These are phyloP conservation scores for Nephila pilipes DNA, from an alignment of 1,140 invertebrate species.

Conservation along the genomic window DNA sequence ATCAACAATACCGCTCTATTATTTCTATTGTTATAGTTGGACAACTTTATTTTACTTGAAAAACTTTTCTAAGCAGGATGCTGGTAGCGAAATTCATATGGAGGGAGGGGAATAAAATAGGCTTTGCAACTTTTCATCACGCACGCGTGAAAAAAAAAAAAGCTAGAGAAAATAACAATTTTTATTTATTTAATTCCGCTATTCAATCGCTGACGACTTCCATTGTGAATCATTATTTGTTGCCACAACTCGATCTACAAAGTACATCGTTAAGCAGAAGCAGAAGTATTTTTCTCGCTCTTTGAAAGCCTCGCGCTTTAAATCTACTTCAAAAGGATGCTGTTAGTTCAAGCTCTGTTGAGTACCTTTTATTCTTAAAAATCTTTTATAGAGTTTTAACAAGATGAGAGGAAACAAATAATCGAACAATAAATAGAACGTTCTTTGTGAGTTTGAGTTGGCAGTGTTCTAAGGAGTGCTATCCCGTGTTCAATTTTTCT, in stretches of 20 bases:
- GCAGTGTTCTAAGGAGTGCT: slow-evolving; percentile 23
- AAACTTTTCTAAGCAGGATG: slow-evolving; percentile 14
- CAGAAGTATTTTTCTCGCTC: slow-evolving; percentile 50
- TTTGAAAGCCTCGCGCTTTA: slow-evolving; percentile 32
- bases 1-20: not conserved
- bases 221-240: slow-evolving; percentile 57
- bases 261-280: slow-evolving; percentile 38
- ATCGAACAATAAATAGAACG: slow-evolving; percentile 27
- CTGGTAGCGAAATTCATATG: slow-evolving; percentile 22
- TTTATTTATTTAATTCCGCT: slow-evolving; percentile 62
- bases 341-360: slow-evolving; percentile 66
- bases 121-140: slow-evolving; percentile 56
- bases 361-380: slow-evolving; percentile 64
- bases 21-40: slow-evolving; percentile 8
- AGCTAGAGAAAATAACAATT: slow-evolving; percentile 29
- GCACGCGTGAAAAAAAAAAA: slow-evolving; percentile 39
- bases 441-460: not conserved
- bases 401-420: slow-evolving; percentile 48
- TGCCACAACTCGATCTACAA: slow-evolving; percentile 62
- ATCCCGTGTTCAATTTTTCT: slow-evolving; percentile 19
- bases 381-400: slow-evolving; percentile 57
- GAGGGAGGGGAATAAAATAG: not conserved
- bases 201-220: slow-evolving; percentile 47
- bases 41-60: not conserved
- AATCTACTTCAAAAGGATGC: slow-evolving; percentile 54